Conservation (phyloP, 2,113 vertebrate genomes). For the Pipa parva region DNA sequence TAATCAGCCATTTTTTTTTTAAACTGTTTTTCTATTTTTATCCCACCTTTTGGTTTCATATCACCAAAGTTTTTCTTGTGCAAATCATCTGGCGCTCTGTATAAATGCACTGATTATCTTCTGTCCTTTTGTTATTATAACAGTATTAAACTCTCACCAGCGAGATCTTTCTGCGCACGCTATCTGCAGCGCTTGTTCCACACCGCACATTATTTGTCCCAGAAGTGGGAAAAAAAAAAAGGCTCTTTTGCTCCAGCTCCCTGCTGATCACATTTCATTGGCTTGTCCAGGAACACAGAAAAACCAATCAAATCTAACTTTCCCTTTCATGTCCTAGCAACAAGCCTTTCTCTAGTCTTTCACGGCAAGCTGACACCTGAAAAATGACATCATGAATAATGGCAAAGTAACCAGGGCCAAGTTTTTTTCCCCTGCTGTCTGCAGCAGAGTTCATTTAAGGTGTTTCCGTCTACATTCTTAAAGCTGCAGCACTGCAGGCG, state of each 20-base stretch:
- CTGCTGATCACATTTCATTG: slow-evolving; percentile 62
- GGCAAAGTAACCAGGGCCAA: slow-evolving; percentile 64
- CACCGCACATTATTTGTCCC: slow-evolving; percentile 78
- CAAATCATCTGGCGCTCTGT: background rate
- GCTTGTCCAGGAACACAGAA: slow-evolving; percentile 55
- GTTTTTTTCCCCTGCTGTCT: slow-evolving; percentile 53
- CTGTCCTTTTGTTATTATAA: background rate
- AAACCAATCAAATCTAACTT: slow-evolving; percentile 69
- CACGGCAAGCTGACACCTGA: slow-evolving; percentile 78
- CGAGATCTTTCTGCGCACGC: background rate
- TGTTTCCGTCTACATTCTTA: slow-evolving; percentile 81
- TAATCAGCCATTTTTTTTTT: too few species aligned
- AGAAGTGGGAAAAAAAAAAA: slow-evolving; percentile 48
- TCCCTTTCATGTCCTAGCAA: slow-evolving; percentile 88
- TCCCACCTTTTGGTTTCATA: too few species aligned
- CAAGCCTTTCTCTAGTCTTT: slow-evolving; percentile 70
- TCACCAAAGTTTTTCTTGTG: too few species aligned
- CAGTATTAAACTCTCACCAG: background rate
- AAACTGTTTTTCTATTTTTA: too few species aligned
- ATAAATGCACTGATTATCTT: background rate
- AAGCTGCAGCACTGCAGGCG: slow-evolving; percentile 61
- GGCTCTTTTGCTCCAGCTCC: slow-evolving; percentile 47
- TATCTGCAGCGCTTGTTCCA: slow-evolving; percentile 61
- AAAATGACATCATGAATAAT: slow-evolving; percentile 83
- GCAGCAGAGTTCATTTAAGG: slow-evolving; percentile 74